phyloP scores from a whole-genome alignment of 2,888 invertebrate species.

The Epistrophe grossulariae region DNA sequence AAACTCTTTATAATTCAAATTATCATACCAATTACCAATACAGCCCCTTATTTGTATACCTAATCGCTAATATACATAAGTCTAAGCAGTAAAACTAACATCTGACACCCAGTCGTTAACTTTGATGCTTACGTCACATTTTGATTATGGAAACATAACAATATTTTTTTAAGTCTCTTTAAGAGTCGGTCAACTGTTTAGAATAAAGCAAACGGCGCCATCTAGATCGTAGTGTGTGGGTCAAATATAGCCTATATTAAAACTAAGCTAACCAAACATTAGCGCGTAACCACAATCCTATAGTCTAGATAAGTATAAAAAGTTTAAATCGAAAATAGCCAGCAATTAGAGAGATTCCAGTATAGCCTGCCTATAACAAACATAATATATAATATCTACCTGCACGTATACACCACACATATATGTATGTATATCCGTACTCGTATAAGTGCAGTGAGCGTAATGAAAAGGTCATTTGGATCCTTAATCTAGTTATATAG shows the following conservation, averaged over 20 bases:
- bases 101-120: no score
- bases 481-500: conserved; percentile 42
- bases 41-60: no score
- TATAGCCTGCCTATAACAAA: not conserved
- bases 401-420: not conserved
- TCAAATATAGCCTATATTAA: conserved; percentile 31
- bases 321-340: conserved; percentile 79
- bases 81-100: no score
- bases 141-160: no score
- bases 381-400: no score
- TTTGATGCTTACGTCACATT: no score
- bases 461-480: conserved; percentile 58
- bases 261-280: conserved; percentile 63
- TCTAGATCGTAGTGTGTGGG: conserved; percentile 10
- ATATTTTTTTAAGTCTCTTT: no score
- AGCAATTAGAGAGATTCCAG: conserved; percentile 80
- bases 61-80: no score
- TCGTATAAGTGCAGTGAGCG: conserved; percentile 14
- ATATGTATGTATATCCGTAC: not conserved
- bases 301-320: conserved; percentile 4
- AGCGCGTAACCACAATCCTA: conserved; percentile 66
- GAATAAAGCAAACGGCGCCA: not conserved
- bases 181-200: not conserved
- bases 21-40: no score
- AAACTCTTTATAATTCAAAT: no score